These are phyloP conservation scores for Glaucomys volans DNA, from an alignment of 2,113 vertebrate species.

Conservation along the genomic window DNA sequence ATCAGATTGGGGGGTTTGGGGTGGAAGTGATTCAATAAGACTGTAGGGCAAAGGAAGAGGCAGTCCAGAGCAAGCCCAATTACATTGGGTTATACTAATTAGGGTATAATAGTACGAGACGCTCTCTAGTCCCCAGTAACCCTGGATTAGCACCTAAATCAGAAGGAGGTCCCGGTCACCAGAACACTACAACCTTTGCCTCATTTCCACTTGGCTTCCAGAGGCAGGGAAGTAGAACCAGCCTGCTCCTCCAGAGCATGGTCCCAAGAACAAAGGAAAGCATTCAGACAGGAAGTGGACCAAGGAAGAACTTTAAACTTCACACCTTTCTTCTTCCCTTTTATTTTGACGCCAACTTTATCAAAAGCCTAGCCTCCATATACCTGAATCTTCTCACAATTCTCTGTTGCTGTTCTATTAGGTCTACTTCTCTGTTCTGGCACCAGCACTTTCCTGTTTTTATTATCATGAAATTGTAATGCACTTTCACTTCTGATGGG, in stretches of 20 bases:
- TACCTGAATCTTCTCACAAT: not conserved
- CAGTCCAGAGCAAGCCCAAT: not conserved
- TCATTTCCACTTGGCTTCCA: not conserved
- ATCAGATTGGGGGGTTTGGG: not conserved
- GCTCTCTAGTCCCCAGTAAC: not conserved
- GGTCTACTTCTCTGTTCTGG: not conserved
- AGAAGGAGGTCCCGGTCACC: not conserved
- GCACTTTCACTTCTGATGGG: not conserved
- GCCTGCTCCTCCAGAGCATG: not conserved
- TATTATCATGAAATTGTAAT: not conserved
- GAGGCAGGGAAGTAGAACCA: not conserved
- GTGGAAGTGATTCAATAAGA: not conserved
- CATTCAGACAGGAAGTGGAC: not conserved
- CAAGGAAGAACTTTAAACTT: not conserved
- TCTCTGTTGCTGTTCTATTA: not conserved
- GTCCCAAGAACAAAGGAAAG: not conserved
- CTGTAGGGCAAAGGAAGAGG: not conserved
- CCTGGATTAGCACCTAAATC: not conserved
- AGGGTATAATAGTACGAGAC: not conserved
- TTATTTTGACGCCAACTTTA: not conserved
- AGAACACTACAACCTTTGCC: not conserved
- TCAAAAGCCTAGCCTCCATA: not conserved
- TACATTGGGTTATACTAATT: not conserved
- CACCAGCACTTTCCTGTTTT: not conserved
- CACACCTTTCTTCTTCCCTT: not conserved